Evolutionary conservation across 1,140 invertebrate species (phyloP).

Genomic region (Drosophila kanapiae): DNA sequence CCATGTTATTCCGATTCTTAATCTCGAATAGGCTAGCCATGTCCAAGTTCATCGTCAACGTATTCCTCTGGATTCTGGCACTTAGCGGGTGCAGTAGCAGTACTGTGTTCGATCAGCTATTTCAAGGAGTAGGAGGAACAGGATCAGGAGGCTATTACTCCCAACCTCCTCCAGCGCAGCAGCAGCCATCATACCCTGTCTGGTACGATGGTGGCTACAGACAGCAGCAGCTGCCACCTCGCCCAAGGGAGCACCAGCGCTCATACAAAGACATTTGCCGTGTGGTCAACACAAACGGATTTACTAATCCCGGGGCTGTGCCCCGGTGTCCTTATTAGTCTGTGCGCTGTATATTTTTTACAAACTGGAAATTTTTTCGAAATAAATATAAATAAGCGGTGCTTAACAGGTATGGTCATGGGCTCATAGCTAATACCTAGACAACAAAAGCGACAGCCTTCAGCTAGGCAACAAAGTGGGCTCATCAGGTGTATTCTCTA

Average conservation of each 20-base stretch:
- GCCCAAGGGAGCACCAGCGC: slow-evolving; percentile 26
- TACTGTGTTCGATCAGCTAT: slow-evolving; percentile 30
- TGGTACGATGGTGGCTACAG: slow-evolving; percentile 15
- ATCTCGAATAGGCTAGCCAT: slow-evolving; percentile 29
- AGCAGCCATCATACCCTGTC: not conserved
- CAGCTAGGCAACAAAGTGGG: slow-evolving; percentile 16
- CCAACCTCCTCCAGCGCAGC: not conserved
- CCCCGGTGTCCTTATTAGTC: slow-evolving; percentile 68
- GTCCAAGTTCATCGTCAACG: slow-evolving; percentile 7
- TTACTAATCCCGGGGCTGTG: slow-evolving; percentile 64
- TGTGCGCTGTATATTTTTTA: slow-evolving; percentile 17
- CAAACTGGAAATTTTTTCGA: slow-evolving; percentile 27
- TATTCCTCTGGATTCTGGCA: slow-evolving; percentile 21
- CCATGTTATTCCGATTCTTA: slow-evolving; percentile 28
- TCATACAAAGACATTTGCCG: slow-evolving; percentile 77
- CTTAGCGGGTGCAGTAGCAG: not conserved
- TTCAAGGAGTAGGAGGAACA: slow-evolving; percentile 8
- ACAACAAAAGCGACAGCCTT: slow-evolving; percentile 10
- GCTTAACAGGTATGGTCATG: slow-evolving; percentile 27
- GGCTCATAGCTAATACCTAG: slow-evolving; percentile 34
- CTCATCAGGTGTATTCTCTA: slow-evolving; percentile 71
- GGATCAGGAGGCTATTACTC: slow-evolving; percentile 25
- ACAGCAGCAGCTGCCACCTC: slow-evolving; percentile 6
- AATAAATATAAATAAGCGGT: slow-evolving; percentile 55
- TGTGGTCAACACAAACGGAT: slow-evolving; percentile 72